These are phyloP conservation scores for Romanogobio albipinnatus DNA, from an alignment of 2,113 vertebrate genomes.

Conservation along the genomic window DNA sequence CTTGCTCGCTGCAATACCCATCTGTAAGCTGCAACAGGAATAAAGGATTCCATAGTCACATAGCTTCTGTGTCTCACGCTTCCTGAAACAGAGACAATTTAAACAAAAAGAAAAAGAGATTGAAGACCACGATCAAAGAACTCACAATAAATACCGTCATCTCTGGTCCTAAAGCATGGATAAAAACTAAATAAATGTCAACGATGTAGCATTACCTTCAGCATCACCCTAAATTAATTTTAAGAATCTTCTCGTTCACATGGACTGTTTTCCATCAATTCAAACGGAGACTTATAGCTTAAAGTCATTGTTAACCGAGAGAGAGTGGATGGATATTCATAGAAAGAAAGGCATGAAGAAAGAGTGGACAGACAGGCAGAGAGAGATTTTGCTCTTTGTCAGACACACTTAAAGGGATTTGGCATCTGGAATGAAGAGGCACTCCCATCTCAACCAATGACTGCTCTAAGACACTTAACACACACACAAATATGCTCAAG, in stretches of 20 bases:
- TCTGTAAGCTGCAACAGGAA: slow-evolving; percentile 31
- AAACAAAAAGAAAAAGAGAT: neutral
- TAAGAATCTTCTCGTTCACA: slow-evolving; percentile 12
- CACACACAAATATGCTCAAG: slow-evolving; percentile 21
- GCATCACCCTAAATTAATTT: neutral
- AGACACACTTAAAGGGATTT: slow-evolving; percentile 44
- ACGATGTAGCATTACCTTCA: neutral
- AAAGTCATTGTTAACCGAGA: slow-evolving; percentile 32
- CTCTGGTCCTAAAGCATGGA: neutral
- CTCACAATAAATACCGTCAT: neutral
- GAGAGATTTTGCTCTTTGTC: slow-evolving; percentile 22
- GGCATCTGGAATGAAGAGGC: slow-evolving; percentile 25
- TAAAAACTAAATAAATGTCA: neutral
- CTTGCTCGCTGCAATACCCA: slow-evolving; percentile 15
- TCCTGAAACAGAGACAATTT: neutral
- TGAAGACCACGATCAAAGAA: neutral
- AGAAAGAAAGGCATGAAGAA: slow-evolving; percentile 8
- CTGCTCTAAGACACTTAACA: slow-evolving; percentile 16
- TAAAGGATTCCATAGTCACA: slow-evolving; percentile 34
- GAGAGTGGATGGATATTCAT: slow-evolving; percentile 17
- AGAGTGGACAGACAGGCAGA: slow-evolving; percentile 1
- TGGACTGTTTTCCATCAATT: neutral
- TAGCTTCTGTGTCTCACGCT: neutral
- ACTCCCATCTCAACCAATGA: slow-evolving; percentile 14
- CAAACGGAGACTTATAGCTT: slow-evolving; percentile 25